Evolutionary conservation across 2,113 vertebrate species (phyloP).

Genomic region (Willisornis vidua): DNA sequence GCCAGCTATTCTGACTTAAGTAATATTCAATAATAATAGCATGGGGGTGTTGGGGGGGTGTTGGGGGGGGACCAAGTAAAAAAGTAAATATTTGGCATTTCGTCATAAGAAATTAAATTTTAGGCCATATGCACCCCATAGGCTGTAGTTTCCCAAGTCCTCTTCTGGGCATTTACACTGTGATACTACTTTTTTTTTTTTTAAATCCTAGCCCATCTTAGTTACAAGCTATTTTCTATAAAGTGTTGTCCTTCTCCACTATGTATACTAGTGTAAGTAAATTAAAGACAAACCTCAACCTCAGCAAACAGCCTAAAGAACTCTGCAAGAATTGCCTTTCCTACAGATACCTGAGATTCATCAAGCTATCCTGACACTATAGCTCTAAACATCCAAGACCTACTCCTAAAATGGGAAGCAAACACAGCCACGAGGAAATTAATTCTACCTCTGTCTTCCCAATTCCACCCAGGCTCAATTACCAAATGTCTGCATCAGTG

Average conservation of each 20-base stretch:
- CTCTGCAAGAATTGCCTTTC: not conserved
- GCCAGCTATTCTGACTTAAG: not conserved
- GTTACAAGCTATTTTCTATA: not conserved
- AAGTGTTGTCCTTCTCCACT: not conserved
- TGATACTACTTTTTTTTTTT: not conserved
- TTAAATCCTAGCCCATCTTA: not conserved
- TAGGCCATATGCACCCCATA: not conserved
- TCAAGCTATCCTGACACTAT: not conserved
- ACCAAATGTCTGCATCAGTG: rapidly evolving
- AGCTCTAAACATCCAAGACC: not conserved
- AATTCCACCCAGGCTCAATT: not conserved
- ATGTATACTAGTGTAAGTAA: not conserved
- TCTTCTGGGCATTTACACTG: not conserved
- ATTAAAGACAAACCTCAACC: not conserved
- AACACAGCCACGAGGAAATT: not conserved
- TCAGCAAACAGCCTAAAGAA: not conserved
- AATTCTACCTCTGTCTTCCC: not conserved
- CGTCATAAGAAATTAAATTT: not conserved
- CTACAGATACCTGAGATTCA: not conserved
- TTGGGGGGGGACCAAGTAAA: not conserved
- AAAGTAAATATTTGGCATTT: not conserved
- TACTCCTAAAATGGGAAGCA: not conserved
- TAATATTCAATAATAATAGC: not conserved
- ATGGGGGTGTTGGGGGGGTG: not conserved
- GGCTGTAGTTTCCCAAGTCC: not conserved